Evolutionary conservation across 1,140 invertebrate species (phyloP), one percentile per base, ranked within the genome.

Genomic region (Euura lappo): DNA sequence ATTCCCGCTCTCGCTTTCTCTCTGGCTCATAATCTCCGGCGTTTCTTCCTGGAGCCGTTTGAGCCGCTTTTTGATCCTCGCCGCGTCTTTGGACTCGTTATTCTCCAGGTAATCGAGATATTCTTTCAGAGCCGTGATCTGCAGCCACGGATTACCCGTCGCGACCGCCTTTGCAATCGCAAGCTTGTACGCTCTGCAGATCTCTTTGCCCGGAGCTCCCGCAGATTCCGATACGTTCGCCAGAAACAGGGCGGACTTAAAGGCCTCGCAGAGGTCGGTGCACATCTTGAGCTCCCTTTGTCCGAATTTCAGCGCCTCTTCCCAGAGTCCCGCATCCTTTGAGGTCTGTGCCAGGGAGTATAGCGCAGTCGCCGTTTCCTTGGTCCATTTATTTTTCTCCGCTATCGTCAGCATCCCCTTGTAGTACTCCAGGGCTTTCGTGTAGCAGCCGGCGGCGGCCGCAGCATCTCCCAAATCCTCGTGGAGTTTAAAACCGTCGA

Each of bases 341-440:
- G 97, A 95, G 0, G 97, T 98, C 88, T 95, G 93, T 51, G 95
- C 96, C 45, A 98, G 86, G 70, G 96, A 98, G 0, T 80, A 71
- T 5, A 88, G 68, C n/a, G 86, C 83, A 7, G 82, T 80, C 2
- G 74, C 76, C 8, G 80, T 69, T 45, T 83, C 75, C n/a, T 90
- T 88, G 1, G 88, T 88, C 75, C 85, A 88, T 43, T 88, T 77
- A 6, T 71, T 80, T 68, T 83, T 79, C 78, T 93, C 88, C 1
- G 95, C 93, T 82, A 89, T 91, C 11, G 92, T 86, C 8, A 97
- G 83, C 94, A 95, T 95, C 80, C 94, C 91, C 44, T 91, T 85
- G 83, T 98, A 98, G 85, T 93, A 96, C 3, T 92, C 90, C 0
- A 95, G 87, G 0, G 95, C 96, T 81, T 92, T 91, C 0, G 89